Evolutionary conservation across 2,888 invertebrate genomes (phyloP).

Genomic region (Camptogramma bilineatum): DNA sequence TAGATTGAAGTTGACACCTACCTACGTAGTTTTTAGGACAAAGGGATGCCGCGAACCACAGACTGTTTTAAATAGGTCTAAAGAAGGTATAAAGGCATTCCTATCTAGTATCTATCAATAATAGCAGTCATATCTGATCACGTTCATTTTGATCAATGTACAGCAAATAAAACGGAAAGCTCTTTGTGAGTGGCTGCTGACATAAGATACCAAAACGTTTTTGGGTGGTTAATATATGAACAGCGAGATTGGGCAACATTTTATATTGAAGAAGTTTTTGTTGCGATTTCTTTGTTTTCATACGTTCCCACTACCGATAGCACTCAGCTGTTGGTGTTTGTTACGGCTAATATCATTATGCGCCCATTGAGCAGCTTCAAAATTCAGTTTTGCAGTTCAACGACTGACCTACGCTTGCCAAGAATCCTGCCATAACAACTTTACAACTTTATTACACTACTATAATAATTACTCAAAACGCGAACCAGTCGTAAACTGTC

Average conservation of each 20-base stretch:
- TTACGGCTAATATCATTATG: neutral
- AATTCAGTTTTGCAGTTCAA: slow-evolving; percentile 17
- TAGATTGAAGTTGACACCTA: slow-evolving; percentile 21
- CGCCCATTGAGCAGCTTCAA: slow-evolving; percentile 7
- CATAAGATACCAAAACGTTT: too few species aligned
- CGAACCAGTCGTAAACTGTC: slow-evolving; percentile 40
- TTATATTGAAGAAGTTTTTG: neutral
- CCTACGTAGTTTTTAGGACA: slow-evolving; percentile 16
- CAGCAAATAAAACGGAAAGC: too few species aligned
- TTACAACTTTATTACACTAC: slow-evolving; percentile 45
- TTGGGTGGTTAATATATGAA: too few species aligned
- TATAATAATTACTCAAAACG: slow-evolving; percentile 42
- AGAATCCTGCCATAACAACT: slow-evolving; percentile 49
- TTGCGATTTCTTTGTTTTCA: neutral
- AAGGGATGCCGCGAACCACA: slow-evolving; percentile 11
- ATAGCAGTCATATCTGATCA: too few species aligned
- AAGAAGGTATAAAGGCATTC: neutral
- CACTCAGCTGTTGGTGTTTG: neutral
- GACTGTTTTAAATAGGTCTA: neutral
- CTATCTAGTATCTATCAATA: too few species aligned
- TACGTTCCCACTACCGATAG: neutral
- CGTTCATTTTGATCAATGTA: too few species aligned
- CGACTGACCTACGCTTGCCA: slow-evolving; percentile 32
- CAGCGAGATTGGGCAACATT: too few species aligned
- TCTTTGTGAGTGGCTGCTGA: too few species aligned